Conservation (phyloP, 2,888 invertebrate genomes). For the Mechanitis messenoides region DNA sequence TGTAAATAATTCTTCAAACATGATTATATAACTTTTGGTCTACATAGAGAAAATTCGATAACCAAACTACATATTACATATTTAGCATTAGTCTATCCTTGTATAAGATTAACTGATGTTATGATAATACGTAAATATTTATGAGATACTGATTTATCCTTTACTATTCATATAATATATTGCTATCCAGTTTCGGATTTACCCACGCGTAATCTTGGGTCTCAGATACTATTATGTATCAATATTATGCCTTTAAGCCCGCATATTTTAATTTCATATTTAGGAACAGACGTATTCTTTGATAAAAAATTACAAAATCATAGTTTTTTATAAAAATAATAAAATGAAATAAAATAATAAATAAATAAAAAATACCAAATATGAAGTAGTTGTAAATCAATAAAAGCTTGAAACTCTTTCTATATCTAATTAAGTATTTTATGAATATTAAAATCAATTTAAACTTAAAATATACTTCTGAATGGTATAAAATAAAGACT, state of each 20-base stretch:
- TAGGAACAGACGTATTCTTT: no score
- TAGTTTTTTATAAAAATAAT: no score
- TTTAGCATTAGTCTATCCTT: slow-evolving; percentile 8
- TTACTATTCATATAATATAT: slow-evolving; percentile 8
- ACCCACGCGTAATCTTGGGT: slow-evolving; percentile 2
- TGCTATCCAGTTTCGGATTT: background rate
- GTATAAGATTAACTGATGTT: slow-evolving; percentile 11
- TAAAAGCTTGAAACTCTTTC: no score
- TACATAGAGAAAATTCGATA: background rate
- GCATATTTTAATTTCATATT: background rate
- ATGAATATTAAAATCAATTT: no score
- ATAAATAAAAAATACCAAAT: no score
- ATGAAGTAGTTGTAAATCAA: no score
- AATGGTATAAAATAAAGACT: background rate
- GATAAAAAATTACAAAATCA: no score
- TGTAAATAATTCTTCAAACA: background rate
- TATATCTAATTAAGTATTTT: no score
- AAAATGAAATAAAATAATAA: no score
- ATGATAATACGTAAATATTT: slow-evolving; percentile 18
- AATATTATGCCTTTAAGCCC: background rate
- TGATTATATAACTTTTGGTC: background rate
- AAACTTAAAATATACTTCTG: no score
- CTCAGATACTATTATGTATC: background rate
- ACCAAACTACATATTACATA: slow-evolving; percentile 3
- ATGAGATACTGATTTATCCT: slow-evolving; percentile 11